Evolutionary conservation across 1,140 invertebrate genomes (phyloP).

Genomic region (Drosophila fuyamai): DNA sequence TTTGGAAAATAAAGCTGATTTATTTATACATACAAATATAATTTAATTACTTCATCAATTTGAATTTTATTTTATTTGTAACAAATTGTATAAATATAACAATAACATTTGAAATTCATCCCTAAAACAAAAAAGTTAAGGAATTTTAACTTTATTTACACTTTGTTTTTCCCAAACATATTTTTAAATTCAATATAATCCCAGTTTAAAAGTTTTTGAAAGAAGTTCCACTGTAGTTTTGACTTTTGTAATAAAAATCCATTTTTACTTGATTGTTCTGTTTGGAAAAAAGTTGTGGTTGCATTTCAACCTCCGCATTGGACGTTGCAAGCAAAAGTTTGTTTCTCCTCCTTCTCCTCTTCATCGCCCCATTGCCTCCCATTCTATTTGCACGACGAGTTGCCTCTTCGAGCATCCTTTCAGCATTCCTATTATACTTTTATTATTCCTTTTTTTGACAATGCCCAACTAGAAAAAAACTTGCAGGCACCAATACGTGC

Average conservation of each 20-base stretch:
- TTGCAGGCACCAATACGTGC: slow-evolving; percentile 57
- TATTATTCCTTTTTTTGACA: slow-evolving; percentile 53
- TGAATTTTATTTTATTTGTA: too few species aligned
- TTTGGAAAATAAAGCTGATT: too few species aligned
- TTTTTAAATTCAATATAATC: too few species aligned
- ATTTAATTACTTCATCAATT: too few species aligned
- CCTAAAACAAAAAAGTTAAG: too few species aligned
- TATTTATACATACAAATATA: too few species aligned
- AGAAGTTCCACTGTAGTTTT: slow-evolving; percentile 3
- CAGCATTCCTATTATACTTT: slow-evolving; percentile 63
- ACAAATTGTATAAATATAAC: too few species aligned
- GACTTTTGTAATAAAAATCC: slow-evolving; percentile 9
- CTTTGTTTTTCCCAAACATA: too few species aligned
- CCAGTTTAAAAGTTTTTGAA: not conserved
- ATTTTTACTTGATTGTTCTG: not conserved
- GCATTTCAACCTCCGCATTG: slow-evolving; percentile 16
- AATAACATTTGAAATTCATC: too few species aligned
- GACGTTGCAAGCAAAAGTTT: slow-evolving; percentile 54
- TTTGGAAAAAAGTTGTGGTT: slow-evolving; percentile 23
- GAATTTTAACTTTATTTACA: too few species aligned
- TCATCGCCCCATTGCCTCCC: slow-evolving; percentile 24
- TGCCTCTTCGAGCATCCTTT: slow-evolving; percentile 59
- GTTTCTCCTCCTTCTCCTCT: not conserved
- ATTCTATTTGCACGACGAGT: slow-evolving; percentile 55
- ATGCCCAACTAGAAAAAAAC: slow-evolving; percentile 51